Percentiles rank a stretch among this genome's conserved stretches.
phyloP scores from a whole-genome alignment of 2,113 vertebrate species.

The Labrus mixtus region DNA sequence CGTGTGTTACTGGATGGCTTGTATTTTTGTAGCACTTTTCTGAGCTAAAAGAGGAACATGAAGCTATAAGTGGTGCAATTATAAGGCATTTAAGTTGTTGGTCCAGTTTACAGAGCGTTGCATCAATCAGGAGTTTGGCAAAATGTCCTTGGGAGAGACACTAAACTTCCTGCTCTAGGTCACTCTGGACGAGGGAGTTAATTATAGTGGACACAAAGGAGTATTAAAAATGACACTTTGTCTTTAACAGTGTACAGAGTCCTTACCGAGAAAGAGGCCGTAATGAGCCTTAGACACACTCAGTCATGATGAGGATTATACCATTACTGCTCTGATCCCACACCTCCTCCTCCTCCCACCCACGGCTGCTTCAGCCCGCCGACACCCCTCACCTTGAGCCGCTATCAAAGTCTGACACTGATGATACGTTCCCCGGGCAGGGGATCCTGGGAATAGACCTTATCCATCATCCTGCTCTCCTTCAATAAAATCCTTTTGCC shows the following conservation, averaged over 20 bases:
- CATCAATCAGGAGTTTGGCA: slow-evolving; percentile 25
- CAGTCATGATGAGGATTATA: slow-evolving; percentile 37
- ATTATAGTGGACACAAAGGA: slow-evolving; percentile 9
- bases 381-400: slow-evolving; percentile 65
- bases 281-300: slow-evolving; percentile 22
- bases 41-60: too few relatives aligned
- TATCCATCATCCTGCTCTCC: slow-evolving; percentile 63
- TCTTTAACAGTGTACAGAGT: slow-evolving; percentile 19
- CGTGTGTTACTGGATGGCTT: too few relatives aligned
- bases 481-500: slow-evolving; percentile 52
- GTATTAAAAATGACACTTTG: slow-evolving; percentile 7
- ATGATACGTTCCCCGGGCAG: slow-evolving; percentile 52
- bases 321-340: slow-evolving; percentile 48
- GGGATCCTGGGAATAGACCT: slow-evolving; percentile 59
- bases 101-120: neutral
- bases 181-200: slow-evolving; percentile 16
- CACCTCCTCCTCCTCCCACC: slow-evolving; percentile 22
- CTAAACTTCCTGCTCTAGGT: neutral
- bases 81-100: slow-evolving; percentile 6
- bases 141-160: slow-evolving; percentile 16
- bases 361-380: slow-evolving; percentile 43
- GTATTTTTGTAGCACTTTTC: too few relatives aligned
- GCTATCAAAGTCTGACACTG: slow-evolving; percentile 58
- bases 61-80: neutral
- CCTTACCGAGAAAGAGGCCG: slow-evolving; percentile 15